A percentile compares a stretch with the other conserved stretches of the same genome.
Evolutionary conservation across 2,113 vertebrate genomes (phyloP).

Genomic region (Phyllostomus discolor): DNA sequence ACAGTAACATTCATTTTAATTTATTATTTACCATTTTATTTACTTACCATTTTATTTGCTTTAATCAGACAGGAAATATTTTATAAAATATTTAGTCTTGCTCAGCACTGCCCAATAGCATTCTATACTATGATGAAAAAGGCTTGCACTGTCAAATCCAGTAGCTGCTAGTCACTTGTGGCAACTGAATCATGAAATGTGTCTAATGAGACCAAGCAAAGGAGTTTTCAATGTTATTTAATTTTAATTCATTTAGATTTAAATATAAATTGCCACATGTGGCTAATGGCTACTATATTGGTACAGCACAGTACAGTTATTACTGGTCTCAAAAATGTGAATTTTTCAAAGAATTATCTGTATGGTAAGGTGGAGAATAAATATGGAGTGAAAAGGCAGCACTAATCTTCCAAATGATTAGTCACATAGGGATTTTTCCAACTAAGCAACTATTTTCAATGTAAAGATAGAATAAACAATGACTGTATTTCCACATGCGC

Average conservation of each 20-base stretch:
- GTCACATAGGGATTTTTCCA: neutral
- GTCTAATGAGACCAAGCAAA: neutral
- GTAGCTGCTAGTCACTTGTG: neutral
- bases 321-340: neutral
- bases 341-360: constrained; percentile 20
- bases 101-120: neutral
- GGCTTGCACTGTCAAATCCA: neutral
- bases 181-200: neutral
- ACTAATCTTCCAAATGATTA: neutral
- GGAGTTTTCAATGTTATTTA: neutral
- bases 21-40: neutral
- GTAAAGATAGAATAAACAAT: neutral
- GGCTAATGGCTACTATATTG: neutral
- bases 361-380: neutral
- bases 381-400: neutral
- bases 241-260: constrained; percentile 34
- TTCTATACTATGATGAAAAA: neutral
- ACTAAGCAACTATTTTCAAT: neutral
- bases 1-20: neutral
- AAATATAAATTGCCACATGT: neutral
- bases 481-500: neutral
- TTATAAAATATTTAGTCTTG: neutral
- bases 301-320: neutral
- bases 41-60: neutral
- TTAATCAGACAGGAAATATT: neutral